These are phyloP conservation scores for Daktulosphaira vitifoliae DNA, from an alignment of 1,140 invertebrate genomes.

Conservation along the genomic window DNA sequence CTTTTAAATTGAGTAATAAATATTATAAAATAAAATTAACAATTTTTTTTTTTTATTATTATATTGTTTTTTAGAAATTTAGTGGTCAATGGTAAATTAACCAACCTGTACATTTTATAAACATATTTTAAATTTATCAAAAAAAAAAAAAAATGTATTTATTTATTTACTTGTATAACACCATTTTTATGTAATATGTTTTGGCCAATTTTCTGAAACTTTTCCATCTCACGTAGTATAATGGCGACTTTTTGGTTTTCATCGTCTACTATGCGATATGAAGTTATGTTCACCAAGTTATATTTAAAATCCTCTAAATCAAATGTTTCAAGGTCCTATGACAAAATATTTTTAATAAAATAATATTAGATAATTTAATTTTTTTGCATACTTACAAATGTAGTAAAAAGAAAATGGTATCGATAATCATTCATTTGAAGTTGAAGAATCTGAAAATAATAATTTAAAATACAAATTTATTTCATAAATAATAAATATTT, in stretches of 20 bases:
- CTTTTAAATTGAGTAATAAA: too few species aligned
- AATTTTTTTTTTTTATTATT: too few species aligned
- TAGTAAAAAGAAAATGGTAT: conserved; percentile 89
- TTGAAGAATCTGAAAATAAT: conserved; percentile 73
- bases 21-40: too few species aligned
- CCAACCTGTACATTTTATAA: too few species aligned
- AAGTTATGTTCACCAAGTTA: conserved; percentile 88
- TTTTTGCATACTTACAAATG: conserved; percentile 66
- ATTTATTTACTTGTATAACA: conserved; percentile 60
- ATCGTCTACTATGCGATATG: conserved; percentile 75
- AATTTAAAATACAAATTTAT: too few species aligned
- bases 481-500: too few species aligned
- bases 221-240: conserved; percentile 74
- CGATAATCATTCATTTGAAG: conserved; percentile 88
- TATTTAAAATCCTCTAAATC: conserved; percentile 90
- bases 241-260: conserved; percentile 65
- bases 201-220: conserved; percentile 72
- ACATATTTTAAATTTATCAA: too few species aligned
- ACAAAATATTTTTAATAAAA: conserved; percentile 34
- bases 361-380: neutral
- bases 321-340: conserved; percentile 78
- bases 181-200: conserved; percentile 65
- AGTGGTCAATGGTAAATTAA: too few species aligned
- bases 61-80: too few species aligned
- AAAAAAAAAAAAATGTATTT: too few species aligned